Base-by-base conservation (phyloP, 2,797 vertebrate species). In the Psittacula derbiana region DNA sequence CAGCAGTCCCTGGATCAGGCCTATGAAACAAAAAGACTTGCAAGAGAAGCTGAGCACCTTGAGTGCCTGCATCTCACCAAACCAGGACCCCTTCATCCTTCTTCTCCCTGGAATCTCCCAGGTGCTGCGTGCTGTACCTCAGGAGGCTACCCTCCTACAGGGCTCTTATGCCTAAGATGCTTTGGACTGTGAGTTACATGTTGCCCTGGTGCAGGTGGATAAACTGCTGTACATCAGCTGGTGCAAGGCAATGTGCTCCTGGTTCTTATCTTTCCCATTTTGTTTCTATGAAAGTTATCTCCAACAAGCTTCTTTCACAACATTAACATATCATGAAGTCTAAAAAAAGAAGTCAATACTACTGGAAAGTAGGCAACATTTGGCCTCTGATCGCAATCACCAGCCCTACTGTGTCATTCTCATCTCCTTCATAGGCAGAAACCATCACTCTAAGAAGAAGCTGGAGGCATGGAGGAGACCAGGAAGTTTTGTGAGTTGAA, bases 401-500 rank as follows among this genome's bases (percentile, higher is more conserved):
- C 41, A n/a, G 12, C 20, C 31, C 16, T 62, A 6, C 9, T 30
- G 5, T 16, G n/a, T 40, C 13, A 12, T 58, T 67, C 82, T 78
- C 14, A 27, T 6, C 13, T 58, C 15, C 16, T 49, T 80, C 15
- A 9, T 23, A 30, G 28, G 16, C 41, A 1, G 1, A 86, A 88
- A 36, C 9, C 36, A 49, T 24, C n/a, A 20, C 2, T 16, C 11
- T n/a, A 40, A 60, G 8, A 40, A 79, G 58, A 78, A 55, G 4
- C 24, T 58, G n/a, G 36, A 86, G 62, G 38, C 2, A 2, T 4
- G 47, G 20, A 18, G 6, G 24, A 80, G 71, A 49, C 19, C 0
- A 0, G 57, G 5, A 20, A 91, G 30, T 25, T 74, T 66, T 65
- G 43, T 0, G 0, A 67, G 38, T 67, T 46, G 16, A 73, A 53